Evolutionary conservation across 2,113 vertebrate species (phyloP).

Genomic region (Pitta sordida): DNA sequence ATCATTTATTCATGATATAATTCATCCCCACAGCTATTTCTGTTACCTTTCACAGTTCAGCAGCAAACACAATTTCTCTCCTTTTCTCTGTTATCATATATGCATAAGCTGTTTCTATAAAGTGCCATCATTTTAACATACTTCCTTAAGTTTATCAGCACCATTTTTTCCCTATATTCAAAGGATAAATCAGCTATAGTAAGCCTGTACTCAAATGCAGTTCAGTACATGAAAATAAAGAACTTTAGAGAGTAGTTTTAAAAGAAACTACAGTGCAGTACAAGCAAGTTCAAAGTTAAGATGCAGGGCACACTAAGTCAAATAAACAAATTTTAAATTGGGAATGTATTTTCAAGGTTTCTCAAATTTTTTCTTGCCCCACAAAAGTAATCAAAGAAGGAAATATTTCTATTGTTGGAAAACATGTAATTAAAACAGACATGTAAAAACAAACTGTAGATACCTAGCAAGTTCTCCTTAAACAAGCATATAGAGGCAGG

Average conservation of each 20-base stretch:
- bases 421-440: neutral
- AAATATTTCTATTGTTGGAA: neutral
- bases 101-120: neutral
- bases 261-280: neutral
- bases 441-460: neutral
- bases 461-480: neutral
- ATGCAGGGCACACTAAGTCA: neutral
- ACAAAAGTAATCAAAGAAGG: neutral
- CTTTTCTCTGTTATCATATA: neutral
- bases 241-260: neutral
- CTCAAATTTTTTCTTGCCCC: neutral
- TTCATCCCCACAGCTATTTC: neutral
- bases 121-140: neutral
- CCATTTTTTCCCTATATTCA: neutral
- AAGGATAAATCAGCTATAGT: neutral
- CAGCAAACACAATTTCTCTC: neutral
- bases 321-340: neutral
- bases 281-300: neutral
- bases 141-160: neutral
- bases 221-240: neutral
- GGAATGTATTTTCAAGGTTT: neutral
- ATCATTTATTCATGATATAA: neutral
- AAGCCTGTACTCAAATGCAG: neutral
- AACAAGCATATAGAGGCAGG: rapidly evolving
- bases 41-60: neutral